Percentiles rank a stretch among this genome's conserved stretches.
Conservation (phyloP, 2,797 vertebrate species). For the Pseudomugil gertrudae region DNA sequence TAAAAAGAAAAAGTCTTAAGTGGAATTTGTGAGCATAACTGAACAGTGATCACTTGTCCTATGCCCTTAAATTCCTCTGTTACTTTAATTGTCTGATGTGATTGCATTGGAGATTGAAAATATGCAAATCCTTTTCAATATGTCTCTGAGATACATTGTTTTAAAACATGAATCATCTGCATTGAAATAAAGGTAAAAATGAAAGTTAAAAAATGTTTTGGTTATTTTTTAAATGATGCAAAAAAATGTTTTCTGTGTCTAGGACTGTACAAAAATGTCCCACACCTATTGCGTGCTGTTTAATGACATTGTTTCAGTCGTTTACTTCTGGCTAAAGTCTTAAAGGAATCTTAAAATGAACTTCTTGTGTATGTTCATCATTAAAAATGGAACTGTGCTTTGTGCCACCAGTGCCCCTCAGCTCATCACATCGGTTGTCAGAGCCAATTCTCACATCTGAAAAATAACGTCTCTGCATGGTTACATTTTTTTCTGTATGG, state of each 20-base stretch:
- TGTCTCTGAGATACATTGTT: not conserved
- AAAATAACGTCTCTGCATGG: not conserved
- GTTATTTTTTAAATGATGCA: not conserved
- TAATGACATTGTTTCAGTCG: not conserved
- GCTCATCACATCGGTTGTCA: constrained; percentile 11
- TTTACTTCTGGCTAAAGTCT: not conserved
- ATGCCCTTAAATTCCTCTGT: too few species aligned
- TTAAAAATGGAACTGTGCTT: not conserved
- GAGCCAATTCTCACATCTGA: constrained; percentile 8
- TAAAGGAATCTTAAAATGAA: not conserved
- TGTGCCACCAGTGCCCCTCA: not conserved
- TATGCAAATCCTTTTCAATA: not conserved
- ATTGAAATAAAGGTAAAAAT: not conserved
- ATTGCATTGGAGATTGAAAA: not conserved
- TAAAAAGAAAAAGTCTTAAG: too few species aligned
- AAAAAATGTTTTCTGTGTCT: not conserved
- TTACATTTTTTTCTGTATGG: not conserved
- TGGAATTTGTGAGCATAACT: too few species aligned
- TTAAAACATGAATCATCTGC: not conserved
- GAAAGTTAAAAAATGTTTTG: not conserved
- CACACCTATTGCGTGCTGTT: not conserved
- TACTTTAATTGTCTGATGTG: too few species aligned
- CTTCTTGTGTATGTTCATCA: not conserved
- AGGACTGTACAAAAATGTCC: not conserved
- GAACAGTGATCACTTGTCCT: too few species aligned